Evolutionary conservation across 2,113 vertebrate species (phyloP), one percentile per base, ranked within the genome.

Genomic region (Heterochromis multidens): DNA sequence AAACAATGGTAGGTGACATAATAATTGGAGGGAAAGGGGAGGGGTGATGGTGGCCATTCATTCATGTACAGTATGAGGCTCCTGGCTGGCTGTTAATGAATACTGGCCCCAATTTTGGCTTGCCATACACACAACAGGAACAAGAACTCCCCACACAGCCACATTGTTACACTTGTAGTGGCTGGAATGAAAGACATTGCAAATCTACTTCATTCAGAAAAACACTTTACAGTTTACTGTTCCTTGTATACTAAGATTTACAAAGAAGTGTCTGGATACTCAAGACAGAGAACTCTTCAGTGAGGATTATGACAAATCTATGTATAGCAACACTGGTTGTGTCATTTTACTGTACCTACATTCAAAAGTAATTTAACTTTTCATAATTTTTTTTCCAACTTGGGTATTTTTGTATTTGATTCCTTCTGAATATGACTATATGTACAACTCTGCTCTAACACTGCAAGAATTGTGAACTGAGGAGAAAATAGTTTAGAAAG

Each of bases 1-100:
- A 61, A 81, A 94, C 91, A 93, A 91, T 88, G 76, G 85, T 83
- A 91, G 86, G 86, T 91, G 90, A 93, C 91, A 93, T 87, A 93
- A 92, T 87, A 85, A 89, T 70, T 46, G n/a, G 77, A 52, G 77
- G 29, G 78, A 4, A 19, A 25, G 46, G 58, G 35, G 74, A 4
- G 61, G 79, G 46, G 10, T 25, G 85, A 77, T 79, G 65, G 76
- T 52, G 65, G 60, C 83, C 80, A 77, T 89, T 90, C 89, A 87
- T 54, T 89, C 62, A 78, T 77, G 84, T 91, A 83, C 86, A 92
- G 88, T 81, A 79, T 25, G 81, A 86, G 82, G 81, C 84, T 84
- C 70, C 81, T 16, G 52, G 81, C 76, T 52, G 74, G 82, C 80
- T 87, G 87, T 89, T 93, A 91, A 95, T 93, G 92, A 94, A 85